These are phyloP conservation scores for Trachelus troglodyta DNA, from an alignment of 2,888 invertebrate species.

Conservation along the genomic window DNA sequence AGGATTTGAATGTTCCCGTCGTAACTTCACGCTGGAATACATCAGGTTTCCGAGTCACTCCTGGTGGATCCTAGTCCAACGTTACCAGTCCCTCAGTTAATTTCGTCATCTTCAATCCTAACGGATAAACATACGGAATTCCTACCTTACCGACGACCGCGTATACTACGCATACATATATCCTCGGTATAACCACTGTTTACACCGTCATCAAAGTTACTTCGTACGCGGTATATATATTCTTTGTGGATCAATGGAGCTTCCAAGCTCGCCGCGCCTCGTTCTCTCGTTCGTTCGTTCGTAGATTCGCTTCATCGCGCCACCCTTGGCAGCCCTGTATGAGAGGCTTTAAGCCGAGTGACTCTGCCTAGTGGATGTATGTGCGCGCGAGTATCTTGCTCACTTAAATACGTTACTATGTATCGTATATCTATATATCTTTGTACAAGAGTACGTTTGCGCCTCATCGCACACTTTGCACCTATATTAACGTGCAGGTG, in stretches of 20 bases:
- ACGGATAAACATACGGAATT: neutral
- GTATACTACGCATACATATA: neutral
- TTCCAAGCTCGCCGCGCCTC: slow-evolving; percentile 30
- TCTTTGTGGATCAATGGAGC: slow-evolving; percentile 47
- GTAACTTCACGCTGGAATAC: neutral
- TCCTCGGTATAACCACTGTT: slow-evolving; percentile 12
- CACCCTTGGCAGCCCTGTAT: neutral
- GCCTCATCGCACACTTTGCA: neutral
- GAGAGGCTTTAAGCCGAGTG: neutral
- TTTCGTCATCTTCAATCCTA: neutral
- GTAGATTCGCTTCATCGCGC: slow-evolving; percentile 5
- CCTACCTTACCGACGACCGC: neutral
- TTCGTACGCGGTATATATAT: slow-evolving; percentile 38
- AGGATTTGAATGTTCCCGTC: neutral
- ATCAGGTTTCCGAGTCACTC: neutral
- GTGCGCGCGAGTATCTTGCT: neutral
- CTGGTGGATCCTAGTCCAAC: neutral
- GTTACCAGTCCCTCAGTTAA: neutral
- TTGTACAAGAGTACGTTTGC: neutral
- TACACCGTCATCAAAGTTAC: slow-evolving; percentile 41
- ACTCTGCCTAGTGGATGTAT: neutral
- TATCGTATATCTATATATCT: neutral
- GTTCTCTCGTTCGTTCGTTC: slow-evolving; percentile 4
- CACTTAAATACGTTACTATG: neutral
- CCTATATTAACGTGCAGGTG: neutral